A percentile compares a stretch with the other conserved stretches of the same genome.
phyloP scores from a whole-genome alignment of 1,140 invertebrate genomes.

The Bathynomus jamesi region DNA sequence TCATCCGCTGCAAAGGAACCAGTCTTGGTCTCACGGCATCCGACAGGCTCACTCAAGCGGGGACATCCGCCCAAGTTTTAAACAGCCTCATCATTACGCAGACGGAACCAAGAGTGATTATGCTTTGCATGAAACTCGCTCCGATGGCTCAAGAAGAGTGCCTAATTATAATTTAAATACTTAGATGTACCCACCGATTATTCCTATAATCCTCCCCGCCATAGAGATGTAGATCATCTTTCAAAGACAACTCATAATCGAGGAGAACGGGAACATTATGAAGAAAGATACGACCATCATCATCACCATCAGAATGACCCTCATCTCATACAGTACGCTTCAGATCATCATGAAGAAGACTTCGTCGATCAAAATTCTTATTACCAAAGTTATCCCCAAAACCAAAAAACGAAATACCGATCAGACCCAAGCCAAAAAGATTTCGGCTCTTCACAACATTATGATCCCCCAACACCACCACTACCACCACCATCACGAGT shows the following conservation, averaged over 20 bases:
- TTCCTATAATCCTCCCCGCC: neutral
- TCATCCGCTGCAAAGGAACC: neutral
- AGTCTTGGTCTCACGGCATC: neutral
- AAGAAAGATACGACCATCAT: too few species aligned
- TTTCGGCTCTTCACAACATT: conserved; percentile 13
- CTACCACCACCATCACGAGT: conserved; percentile 26
- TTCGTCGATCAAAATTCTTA: neutral
- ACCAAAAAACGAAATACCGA: neutral
- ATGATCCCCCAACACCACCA: conserved; percentile 26
- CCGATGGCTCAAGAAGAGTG: neutral
- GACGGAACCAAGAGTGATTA: neutral
- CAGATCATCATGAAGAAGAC: neutral
- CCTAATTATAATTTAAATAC: neutral
- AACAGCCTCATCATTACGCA: too few species aligned
- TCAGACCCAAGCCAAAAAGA: neutral
- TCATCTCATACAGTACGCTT: neutral
- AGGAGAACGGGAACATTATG: neutral
- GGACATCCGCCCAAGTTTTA: too few species aligned
- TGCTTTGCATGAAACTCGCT: neutral
- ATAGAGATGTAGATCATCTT: neutral
- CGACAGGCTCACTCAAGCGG: too few species aligned
- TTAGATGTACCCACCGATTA: neutral
- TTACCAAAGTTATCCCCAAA: neutral
- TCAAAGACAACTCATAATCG: neutral
- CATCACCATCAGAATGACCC: neutral